Base-by-base conservation (phyloP, 1,140 invertebrate genomes). In the Pararge aegeria region DNA sequence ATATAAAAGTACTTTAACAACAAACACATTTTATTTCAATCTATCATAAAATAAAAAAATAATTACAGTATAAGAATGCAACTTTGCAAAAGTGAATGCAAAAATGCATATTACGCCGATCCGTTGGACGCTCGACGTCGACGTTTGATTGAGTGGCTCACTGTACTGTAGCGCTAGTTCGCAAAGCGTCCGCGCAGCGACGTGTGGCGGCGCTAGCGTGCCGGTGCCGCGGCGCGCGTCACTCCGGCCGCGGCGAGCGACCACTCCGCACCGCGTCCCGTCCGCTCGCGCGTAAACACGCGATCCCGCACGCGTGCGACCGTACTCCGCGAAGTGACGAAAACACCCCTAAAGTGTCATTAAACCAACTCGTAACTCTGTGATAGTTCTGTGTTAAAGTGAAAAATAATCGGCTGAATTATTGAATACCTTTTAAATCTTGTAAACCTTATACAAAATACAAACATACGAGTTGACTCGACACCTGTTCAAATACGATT, bases 201-300 rank as follows among this genome's bases (percentile, higher is more conserved):
- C 68, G 74, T 65, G 61, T 55, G 60, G 75, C 72, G 72, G 72
- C 71, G 54, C 63, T 60, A 68, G 60, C 15, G 38, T 16, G 65
- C 68, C 64, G 66, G 12, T 34, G 30, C 12, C 57, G 50, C 63
- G 62, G 59, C 50, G 69, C 79, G 80, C 80, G 80, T 75, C 83
- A 87, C 70, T 87, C 84, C 76, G 80, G 82, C 80, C 83, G 83
- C 80, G 83, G 75, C 80, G 75, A 75, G 80, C 82, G 75, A 69
- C 71, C 66, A 52, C 38, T 61, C 42, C 73, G 77, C 74, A 78
- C 67, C 64, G 70, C 73, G 66, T 27, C 30, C 30, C 66, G 68
- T 64, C 52, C 58, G 61, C 68, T 60, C 55, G 61, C 58, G 30
- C 42, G 51, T 42, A 49, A 48, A n/a, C 30, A 52, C 61, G 63